Evolutionary conservation across 2,888 invertebrate genomes (phyloP), one percentile per base, ranked within the genome.

Genomic region (Idaea biselata): DNA sequence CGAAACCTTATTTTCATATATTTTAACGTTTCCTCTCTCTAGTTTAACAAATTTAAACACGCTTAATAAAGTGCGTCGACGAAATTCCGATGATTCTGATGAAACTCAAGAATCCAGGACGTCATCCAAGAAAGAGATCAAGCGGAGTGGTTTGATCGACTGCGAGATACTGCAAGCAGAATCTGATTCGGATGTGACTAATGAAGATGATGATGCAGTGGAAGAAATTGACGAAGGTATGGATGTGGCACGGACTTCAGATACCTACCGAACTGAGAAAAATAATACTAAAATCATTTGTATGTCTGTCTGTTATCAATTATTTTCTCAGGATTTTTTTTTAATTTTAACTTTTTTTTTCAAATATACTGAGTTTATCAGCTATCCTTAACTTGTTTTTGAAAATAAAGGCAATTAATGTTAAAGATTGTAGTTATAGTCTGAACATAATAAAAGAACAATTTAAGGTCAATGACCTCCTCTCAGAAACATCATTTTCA

Each of bases 11-110:
- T 44, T 44, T 14, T 44, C 44, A 44, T 11, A 44, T 11, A 44
- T 44, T 44, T 44, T 11, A 3, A 8, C 44, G 3, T 44, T 44
- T 14, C 14, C 14, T 44, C 33, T 64, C 69, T 71, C 25, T 82
- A 92, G 91, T 77, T 83, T 92, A 68, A 82, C 86, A 63, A 84
- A 89, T 69, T 74, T 90, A 63, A 81, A 79, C 32, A 79, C 74
- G 60, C 70, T 91, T 66, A 80, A 67, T 63, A 83, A 83, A 71
- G 53, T 69, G 18, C 82, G 81, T 63, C 87, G 88, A 66, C 84
- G 86, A 68, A 77, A 78, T 16, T 81, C 78, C 32, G 71, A 79
- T 31, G 65, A 75, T 8, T 68, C 74, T 14, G 68, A 78, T 53
- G 63, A 74, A 67, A 66, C 69, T 16, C 54, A 69, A 32, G 71